Base-by-base conservation (phyloP, 1,140 invertebrate genomes). In the Drosophila oshimai region DNA sequence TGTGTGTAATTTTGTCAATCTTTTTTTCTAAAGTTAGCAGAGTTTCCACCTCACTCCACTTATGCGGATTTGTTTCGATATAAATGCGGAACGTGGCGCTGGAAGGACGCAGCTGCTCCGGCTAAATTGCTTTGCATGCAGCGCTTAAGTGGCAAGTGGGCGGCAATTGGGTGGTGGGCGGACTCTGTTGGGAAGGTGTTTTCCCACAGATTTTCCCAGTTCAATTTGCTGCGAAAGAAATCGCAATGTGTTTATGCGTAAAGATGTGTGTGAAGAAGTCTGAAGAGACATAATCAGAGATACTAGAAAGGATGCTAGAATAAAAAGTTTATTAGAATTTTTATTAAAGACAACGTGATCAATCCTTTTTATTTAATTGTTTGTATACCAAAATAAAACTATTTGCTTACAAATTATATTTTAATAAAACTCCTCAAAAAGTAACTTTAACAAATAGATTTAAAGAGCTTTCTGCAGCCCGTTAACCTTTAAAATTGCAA, bases 171-270 rank as follows among this genome's bases (percentile, higher is more conserved):
- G 15, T 29, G 28, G 3, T 22, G 44, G 17, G 44, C 17, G 36
- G 18, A 5, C 22, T 18, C 18, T 15, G 10, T 1, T 47, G 41
- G 41, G 18, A 13, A 29, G 46, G 20, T 9, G 18, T 53, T 53
- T 57, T 22, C 17, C 46, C 28, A 33, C 31, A 33, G 53, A 7
- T 24, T 29, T 47, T 20, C n/a, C 44, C 54, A 34, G 57, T 83
- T 89, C 83, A 90, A 90, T 90, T 78, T 86, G 70, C 69, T 89
- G 78, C 68, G 36, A 81, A 75, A 62, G 60, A 73, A 72, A 86
- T 75, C 42, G 60, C 61, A 62, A 87, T 69, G 81, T 87, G 80
- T 86, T 84, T 84, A 84, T 84, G 80, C 79, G 79, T 54, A 79
- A 86, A 79, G 74, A 83, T 84, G 74, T 83, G 70, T 79, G 76